Percentiles rank a stretch among this genome's conserved stretches.
These are phyloP conservation scores for Harpalus rubripes DNA, from an alignment of 2,888 invertebrate species.

Conservation along the genomic window DNA sequence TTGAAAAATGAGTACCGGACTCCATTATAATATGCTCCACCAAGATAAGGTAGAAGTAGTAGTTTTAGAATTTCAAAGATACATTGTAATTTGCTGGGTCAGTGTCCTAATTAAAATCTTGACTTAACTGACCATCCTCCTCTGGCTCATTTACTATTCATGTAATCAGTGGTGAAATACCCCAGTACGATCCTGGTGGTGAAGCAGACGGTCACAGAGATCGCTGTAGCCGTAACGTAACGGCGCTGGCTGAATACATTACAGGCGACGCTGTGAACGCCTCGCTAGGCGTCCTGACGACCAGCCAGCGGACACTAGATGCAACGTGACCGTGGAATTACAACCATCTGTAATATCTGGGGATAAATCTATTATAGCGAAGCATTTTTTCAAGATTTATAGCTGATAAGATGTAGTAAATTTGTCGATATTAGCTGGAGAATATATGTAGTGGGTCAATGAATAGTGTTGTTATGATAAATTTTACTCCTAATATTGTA, in stretches of 20 bases:
- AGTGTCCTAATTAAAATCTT: too few species aligned
- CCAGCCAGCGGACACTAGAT: neutral
- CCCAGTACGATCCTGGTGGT: neutral
- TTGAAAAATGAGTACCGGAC: too few species aligned
- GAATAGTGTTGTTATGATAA: too few species aligned
- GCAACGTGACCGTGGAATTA: constrained; percentile 33
- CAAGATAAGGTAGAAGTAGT: too few species aligned
- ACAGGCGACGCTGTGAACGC: neutral
- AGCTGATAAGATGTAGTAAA: neutral
- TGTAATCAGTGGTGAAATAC: neutral
- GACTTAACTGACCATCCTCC: too few species aligned
- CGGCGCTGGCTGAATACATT: constrained; percentile 28
- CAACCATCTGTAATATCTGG: constrained; percentile 27
- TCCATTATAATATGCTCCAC: too few species aligned
- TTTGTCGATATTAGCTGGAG: neutral
- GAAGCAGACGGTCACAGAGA: constrained; percentile 22
- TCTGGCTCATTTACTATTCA: neutral
- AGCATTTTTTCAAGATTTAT: constrained; percentile 22
- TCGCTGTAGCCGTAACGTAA: neutral
- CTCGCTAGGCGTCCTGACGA: neutral
- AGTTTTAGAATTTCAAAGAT: too few species aligned
- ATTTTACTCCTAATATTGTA: too few species aligned
- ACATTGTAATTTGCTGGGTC: too few species aligned
- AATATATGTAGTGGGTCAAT: too few species aligned
- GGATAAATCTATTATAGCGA: constrained; percentile 21